Evolutionary conservation across 2,888 invertebrate species (phyloP), one percentile per base, ranked within the genome.

Genomic region (Oegoconia quadripuncta): DNA sequence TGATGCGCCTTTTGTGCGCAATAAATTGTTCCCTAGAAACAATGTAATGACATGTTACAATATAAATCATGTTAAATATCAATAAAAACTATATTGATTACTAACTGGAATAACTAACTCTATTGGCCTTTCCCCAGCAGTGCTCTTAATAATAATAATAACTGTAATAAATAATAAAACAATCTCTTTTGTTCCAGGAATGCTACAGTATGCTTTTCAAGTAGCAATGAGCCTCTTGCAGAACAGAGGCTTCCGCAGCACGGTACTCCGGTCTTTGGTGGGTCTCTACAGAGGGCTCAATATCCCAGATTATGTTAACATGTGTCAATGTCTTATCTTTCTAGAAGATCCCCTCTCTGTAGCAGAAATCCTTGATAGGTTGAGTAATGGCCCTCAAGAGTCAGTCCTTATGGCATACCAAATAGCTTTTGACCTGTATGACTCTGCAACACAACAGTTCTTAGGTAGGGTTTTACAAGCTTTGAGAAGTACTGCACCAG

Each of bases 401-500:
- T 93, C 92, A 48, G 93, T 95, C 41, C 86, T 99, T 26, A 98
- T 99, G 96, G 98, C 98, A 0, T 99, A 97, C 81, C 99, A 99
- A 87, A 98, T 99, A 60, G 98, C 94, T 0, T 99, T 99, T 84
- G 99, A 99, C 89, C 90, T 99, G 55, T 99, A 99, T 71, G 99
- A 99, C 76, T 98, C 97, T 27, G 99, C 99, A 0, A 98, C 98
- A 1, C 99, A 99, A 79, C 97, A 99, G 73, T 98, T 98, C 75
- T 88, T 99, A 34, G 94, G 94, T 7, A 91, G 95, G 55, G 95
- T 98, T 7, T 78, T 97, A 48, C 93, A 95, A 68, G 95, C 95
- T 12, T 81, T 97, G 5, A 90, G 93, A 58, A 91, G 91, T 32
- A 95, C 95, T 11, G 95, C 95, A 14, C 96, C 95, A 0, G 91